Base-by-base conservation (phyloP, 2,888 invertebrate species). In the Idaea biselata region DNA sequence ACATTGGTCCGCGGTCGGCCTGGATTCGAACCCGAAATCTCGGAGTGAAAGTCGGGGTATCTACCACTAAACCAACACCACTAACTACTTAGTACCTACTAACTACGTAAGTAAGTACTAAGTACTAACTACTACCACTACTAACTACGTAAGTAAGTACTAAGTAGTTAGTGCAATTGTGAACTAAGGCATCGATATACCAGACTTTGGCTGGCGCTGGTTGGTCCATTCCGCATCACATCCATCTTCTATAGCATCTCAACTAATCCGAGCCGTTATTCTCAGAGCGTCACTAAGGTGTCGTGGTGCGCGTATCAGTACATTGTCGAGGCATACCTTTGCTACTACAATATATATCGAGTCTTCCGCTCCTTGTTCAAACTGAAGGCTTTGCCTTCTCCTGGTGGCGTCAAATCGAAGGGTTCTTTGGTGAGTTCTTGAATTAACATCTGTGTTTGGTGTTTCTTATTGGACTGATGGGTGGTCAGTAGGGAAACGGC, bases 371-470 rank as follows among this genome's bases (percentile, higher is more conserved):
- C 44, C 14, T 31, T 11, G 53, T 62, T 55, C 8, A 63, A 59
- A 58, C 44, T 3, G 44, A 44, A 44, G 44, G 44, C 44, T 7
- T 44, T 31, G 33, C 55, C 4, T 60, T 18, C 55, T 31, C 6
- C 16, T 1, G 1, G 44, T 44, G 44, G 44, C 44, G 44, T 44
- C 44, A 44, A 44, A 3, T 44, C 44, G 11, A 44, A 44, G 44
- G 44, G 8, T 5, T 44, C 16, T 53, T 59, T 54, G 75, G 74
- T 74, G 63, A 73, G 72, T 73, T 44, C 11, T 44, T 14, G 14
- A 44, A 14, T 44, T 44, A 44, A 44, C 44, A 44, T 14, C 44
- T 44, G 14, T 44, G 44, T 44, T 14, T 3, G 7, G 8, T 44
- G 8, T 44, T 8, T 44, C 44, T 11, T 44, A 44, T 44, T 2